Conservation (phyloP, 92 coral and sea anemone genomes). For the Actinernus sp. region DNA sequence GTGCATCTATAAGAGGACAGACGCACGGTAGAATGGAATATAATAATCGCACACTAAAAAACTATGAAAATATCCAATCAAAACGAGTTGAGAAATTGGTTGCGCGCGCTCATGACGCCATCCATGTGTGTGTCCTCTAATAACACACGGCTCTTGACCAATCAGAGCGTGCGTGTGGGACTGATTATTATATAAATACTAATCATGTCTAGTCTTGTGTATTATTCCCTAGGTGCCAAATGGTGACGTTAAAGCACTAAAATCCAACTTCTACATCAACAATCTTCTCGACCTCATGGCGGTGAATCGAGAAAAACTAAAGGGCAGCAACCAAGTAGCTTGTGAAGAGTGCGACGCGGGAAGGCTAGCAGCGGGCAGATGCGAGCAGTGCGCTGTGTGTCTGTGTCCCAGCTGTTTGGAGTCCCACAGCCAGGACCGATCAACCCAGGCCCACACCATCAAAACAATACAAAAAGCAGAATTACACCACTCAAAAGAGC, state of each 20-base stretch:
- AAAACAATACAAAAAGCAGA: neutral
- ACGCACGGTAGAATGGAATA: too few species aligned
- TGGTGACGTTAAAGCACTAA: constrained; percentile 21
- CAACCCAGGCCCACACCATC: constrained; percentile 3
- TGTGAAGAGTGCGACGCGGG: neutral
- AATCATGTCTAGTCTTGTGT: too few species aligned
- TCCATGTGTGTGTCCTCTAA: too few species aligned
- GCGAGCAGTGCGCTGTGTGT: neutral
- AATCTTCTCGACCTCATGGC: constrained; percentile 26
- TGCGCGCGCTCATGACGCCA: too few species aligned
- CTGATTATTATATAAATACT: too few species aligned
- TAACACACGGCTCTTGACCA: too few species aligned
- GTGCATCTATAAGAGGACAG: too few species aligned
- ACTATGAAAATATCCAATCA: too few species aligned
- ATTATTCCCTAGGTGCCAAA: constrained; percentile 16
- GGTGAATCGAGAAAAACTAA: neutral
- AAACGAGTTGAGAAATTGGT: too few species aligned
- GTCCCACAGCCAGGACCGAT: neutral
- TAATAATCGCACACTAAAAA: too few species aligned
- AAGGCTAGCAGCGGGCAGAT: neutral
- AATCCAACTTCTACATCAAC: constrained; percentile 36
- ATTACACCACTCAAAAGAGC: neutral
- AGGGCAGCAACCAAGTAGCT: constrained; percentile 1
- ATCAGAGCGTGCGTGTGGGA: too few species aligned
- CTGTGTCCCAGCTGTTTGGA: constrained; percentile 17